Evolutionary conservation across 1,140 invertebrate genomes (phyloP).

Genomic region (Monomorium pharaonis): DNA sequence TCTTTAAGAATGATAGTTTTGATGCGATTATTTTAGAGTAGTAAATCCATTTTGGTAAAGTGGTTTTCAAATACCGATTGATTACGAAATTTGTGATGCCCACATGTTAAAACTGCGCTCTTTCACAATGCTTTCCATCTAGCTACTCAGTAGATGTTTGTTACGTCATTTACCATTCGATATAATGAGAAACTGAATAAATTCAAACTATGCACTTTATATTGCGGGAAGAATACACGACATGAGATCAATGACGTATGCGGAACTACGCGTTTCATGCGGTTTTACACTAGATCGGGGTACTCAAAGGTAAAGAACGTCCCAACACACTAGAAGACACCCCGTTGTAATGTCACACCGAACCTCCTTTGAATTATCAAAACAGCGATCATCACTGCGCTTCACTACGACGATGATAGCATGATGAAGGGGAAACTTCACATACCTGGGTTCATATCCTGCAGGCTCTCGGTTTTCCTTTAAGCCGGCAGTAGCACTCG

Average conservation of each 20-base stretch:
- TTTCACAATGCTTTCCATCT: not conserved
- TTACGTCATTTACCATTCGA: not conserved
- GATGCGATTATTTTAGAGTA: too few species aligned
- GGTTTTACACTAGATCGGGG: not conserved
- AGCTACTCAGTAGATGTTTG: not conserved
- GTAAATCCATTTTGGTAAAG: too few species aligned
- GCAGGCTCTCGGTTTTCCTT: constrained; percentile 77
- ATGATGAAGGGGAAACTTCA: constrained; percentile 21
- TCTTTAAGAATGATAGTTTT: not conserved
- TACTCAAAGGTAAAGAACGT: too few species aligned
- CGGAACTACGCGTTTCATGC: not conserved
- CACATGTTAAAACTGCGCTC: not conserved
- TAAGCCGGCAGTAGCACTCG: constrained; percentile 61
- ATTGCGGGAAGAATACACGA: not conserved
- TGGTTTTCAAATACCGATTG: not conserved
- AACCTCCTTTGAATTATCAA: not conserved
- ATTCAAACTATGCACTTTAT: not conserved
- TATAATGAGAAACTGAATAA: not conserved
- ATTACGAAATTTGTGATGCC: not conserved
- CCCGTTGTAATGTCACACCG: not conserved
- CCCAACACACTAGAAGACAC: not conserved
- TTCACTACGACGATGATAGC: not conserved
- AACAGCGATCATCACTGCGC: not conserved
- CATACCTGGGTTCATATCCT: constrained; percentile 85
- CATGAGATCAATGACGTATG: not conserved